Conservation (phyloP, 2,888 invertebrate species). For the Eupeodes latifasciatus region DNA sequence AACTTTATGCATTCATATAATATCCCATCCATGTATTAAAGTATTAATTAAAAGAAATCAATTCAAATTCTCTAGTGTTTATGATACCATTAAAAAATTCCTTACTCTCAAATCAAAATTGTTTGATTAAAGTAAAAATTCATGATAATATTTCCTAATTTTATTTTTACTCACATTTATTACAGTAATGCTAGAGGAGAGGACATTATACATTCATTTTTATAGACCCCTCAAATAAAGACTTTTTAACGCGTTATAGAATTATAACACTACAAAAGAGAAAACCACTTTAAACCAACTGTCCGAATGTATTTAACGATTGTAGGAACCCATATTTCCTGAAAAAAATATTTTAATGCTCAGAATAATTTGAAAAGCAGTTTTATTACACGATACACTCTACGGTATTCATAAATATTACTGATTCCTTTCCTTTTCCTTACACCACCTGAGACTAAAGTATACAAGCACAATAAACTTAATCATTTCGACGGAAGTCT, state of each 20-base stretch:
- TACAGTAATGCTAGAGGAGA: neutral
- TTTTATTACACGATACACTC: conserved; percentile 39
- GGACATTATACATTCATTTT: neutral
- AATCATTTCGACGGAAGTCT: conserved; percentile 10
- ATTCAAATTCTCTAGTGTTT: neutral
- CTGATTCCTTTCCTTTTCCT: conserved; percentile 21
- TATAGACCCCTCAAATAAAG: neutral
- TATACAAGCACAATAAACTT: conserved; percentile 29
- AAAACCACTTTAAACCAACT: neutral
- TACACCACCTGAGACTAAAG: conserved; percentile 1
- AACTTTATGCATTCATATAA: no score
- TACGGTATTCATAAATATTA: conserved; percentile 43
- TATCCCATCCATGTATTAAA: no score
- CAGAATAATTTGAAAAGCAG: conserved; percentile 30
- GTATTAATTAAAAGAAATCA: neutral
- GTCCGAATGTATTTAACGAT: conserved; percentile 7
- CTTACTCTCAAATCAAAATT: neutral
- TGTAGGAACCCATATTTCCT: neutral
- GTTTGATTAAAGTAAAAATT: neutral
- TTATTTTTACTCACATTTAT: neutral
- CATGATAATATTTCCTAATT: neutral
- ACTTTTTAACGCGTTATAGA: neutral
- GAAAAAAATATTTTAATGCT: conserved; percentile 15
- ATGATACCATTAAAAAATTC: neutral
- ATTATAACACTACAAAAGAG: neutral